A percentile compares a stretch with the other conserved stretches of the same genome.
phyloP scores from a whole-genome alignment of 2,888 invertebrate genomes.

The Diaphora mendica region DNA sequence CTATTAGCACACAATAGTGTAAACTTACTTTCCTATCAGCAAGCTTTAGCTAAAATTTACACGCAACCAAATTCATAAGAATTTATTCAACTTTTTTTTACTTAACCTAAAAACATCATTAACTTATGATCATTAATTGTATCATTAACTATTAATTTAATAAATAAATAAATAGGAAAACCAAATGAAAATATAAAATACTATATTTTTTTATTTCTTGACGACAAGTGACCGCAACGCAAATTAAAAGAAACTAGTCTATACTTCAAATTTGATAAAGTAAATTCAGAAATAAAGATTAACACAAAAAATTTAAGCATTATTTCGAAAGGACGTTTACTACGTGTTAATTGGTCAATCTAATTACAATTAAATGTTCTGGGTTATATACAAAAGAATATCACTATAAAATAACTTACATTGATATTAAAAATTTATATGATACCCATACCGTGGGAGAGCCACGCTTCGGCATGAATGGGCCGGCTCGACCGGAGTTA shows the following conservation, averaged over 20 bases:
- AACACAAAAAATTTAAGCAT: neutral
- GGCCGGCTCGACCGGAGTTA: no score
- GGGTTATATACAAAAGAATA: neutral
- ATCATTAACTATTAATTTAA: no score
- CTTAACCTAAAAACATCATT: no score
- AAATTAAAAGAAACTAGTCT: neutral
- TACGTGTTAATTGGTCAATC: no score
- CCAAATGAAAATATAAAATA: no score
- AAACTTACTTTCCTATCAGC: neutral
- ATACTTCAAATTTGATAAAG: neutral
- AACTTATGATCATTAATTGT: no score
- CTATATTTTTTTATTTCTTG: no score
- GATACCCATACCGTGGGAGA: no score
- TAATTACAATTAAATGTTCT: neutral
- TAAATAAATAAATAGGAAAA: no score
- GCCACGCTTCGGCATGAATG: no score
- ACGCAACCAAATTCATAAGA: neutral
- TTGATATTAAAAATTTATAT: neutral
- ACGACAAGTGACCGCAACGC: neutral
- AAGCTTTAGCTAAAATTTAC: neutral
- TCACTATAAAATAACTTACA: neutral
- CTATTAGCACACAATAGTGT: slow-evolving; percentile 1
- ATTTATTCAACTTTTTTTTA: neutral
- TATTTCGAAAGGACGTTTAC: neutral
- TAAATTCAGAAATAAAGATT: neutral